phyloP scores from a whole-genome alignment of 2,888 invertebrate genomes.

The Leucoptera coffeella region DNA sequence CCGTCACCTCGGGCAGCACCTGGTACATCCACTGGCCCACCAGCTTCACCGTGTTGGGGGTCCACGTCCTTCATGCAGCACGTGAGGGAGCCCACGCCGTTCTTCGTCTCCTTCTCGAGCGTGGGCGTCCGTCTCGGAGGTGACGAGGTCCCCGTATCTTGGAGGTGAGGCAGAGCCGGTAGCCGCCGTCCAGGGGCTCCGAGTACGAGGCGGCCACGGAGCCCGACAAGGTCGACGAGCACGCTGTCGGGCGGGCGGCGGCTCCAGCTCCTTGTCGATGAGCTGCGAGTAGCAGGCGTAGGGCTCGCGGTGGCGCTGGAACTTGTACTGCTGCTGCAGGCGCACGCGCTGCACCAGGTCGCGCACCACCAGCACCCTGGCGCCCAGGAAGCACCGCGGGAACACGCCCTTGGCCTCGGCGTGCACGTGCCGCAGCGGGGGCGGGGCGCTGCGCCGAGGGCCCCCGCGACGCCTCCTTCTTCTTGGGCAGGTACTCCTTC shows the following conservation, averaged over 20 bases:
- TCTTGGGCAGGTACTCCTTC: constrained; percentile 31
- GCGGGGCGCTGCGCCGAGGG: too few relatives aligned
- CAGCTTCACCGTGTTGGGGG: constrained; percentile 21
- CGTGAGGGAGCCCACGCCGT: constrained; percentile 20
- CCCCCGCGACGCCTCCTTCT: too few relatives aligned
- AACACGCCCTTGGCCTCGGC: constrained; percentile 35
- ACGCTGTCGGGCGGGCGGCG: too few relatives aligned
- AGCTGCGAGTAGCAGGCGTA: constrained; percentile 25
- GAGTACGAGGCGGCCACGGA: constrained; percentile 34
- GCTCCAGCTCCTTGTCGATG: constrained; percentile 31
- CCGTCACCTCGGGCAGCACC: constrained; percentile 18
- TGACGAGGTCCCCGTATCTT: constrained; percentile 31
- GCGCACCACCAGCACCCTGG: constrained; percentile 24
- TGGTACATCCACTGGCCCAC: constrained; percentile 35
- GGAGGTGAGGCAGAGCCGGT: constrained; percentile 27
- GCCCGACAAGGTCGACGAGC: too few relatives aligned
- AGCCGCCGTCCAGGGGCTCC: constrained; percentile 19
- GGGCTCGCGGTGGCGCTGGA: constrained; percentile 25
- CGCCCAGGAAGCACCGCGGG: constrained; percentile 35
- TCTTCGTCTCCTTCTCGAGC: constrained; percentile 23
- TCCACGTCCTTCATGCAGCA: constrained; percentile 30
- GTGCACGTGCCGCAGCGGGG: too few relatives aligned
- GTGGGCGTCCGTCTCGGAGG: constrained; percentile 34
- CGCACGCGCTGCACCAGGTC: constrained; percentile 32
- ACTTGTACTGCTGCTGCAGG: constrained; percentile 34